Evolutionary conservation across 2,113 vertebrate genomes (phyloP).

Genomic region (Lamprologus callipterus): DNA sequence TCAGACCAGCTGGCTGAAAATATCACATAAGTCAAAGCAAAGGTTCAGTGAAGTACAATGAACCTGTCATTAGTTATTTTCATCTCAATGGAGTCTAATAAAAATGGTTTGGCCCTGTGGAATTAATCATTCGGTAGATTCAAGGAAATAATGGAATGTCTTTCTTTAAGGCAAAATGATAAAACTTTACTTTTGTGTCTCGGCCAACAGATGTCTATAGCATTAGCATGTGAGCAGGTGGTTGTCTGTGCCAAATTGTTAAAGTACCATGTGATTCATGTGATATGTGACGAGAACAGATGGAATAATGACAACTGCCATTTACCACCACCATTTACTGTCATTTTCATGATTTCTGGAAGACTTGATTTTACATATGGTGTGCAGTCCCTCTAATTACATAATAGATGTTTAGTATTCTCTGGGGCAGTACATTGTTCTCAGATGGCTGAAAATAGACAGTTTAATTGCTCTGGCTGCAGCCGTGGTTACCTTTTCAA

Average conservation of each 20-base stretch:
- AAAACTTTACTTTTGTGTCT: neutral
- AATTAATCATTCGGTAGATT: neutral
- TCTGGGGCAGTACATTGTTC: slow-evolving; percentile 33
- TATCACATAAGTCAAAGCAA: slow-evolving; percentile 5
- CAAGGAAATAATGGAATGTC: neutral
- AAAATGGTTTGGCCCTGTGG: neutral
- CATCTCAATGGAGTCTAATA: neutral
- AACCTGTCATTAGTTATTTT: neutral
- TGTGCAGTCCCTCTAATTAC: slow-evolving; percentile 21
- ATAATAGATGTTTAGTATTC: slow-evolving; percentile 45
- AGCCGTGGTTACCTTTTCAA: slow-evolving; percentile 19
- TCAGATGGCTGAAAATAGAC: slow-evolving; percentile 30
- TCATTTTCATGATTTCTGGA: neutral
- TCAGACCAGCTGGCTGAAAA: slow-evolving; percentile 25
- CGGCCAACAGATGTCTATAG: neutral
- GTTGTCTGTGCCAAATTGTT: slow-evolving; percentile 32
- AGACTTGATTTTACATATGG: slow-evolving; percentile 38
- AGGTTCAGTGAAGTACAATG: slow-evolving; percentile 26
- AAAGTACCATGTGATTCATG: slow-evolving; percentile 3
- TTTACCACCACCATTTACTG: neutral
- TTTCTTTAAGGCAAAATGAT: neutral
- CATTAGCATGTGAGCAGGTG: slow-evolving; percentile 29
- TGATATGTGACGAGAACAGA: slow-evolving; percentile 48
- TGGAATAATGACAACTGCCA: slow-evolving; percentile 34
- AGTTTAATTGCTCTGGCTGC: slow-evolving; percentile 36